phyloP scores from a whole-genome alignment of 2,797 vertebrate species.

The Podarcis siculus region DNA sequence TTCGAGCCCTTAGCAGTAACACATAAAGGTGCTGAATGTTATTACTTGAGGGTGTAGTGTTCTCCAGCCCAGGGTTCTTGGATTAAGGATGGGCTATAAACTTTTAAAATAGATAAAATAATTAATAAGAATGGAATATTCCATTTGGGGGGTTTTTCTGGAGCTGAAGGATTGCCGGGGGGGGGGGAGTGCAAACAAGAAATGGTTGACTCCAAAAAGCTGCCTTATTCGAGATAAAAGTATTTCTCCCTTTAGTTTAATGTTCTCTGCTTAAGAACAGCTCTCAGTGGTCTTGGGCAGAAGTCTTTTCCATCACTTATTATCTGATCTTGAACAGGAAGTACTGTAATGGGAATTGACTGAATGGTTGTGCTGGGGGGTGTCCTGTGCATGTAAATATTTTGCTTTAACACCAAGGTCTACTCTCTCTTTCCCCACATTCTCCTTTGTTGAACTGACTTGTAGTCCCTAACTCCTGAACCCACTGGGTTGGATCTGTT shows the following conservation, averaged over 20 bases:
- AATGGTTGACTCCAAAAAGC: background rate
- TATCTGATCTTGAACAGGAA: background rate
- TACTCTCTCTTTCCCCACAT: background rate
- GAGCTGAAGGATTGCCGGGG: too few species aligned
- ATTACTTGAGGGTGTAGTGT: too few species aligned
- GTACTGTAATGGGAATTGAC: background rate
- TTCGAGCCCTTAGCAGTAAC: too few species aligned
- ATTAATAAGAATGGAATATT: background rate
- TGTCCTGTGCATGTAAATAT: background rate
- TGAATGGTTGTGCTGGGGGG: background rate
- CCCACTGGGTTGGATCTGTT: background rate
- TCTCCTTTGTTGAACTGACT: background rate
- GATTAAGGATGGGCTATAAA: too few species aligned
- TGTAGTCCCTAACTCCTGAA: too few species aligned
- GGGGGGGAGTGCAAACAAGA: background rate
- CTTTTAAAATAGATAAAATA: too few species aligned
- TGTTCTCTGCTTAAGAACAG: background rate
- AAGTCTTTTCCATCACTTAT: background rate
- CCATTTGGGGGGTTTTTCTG: background rate
- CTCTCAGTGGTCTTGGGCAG: too few species aligned
- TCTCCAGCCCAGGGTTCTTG: too few species aligned
- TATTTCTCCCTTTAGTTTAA: background rate
- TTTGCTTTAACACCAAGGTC: background rate
- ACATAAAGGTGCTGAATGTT: too few species aligned
- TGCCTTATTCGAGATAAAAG: background rate